Percentiles rank a stretch among this genome's conserved stretches.
phyloP scores from a whole-genome alignment of 2,888 invertebrate species.

The Liposcelis brunnea region DNA sequence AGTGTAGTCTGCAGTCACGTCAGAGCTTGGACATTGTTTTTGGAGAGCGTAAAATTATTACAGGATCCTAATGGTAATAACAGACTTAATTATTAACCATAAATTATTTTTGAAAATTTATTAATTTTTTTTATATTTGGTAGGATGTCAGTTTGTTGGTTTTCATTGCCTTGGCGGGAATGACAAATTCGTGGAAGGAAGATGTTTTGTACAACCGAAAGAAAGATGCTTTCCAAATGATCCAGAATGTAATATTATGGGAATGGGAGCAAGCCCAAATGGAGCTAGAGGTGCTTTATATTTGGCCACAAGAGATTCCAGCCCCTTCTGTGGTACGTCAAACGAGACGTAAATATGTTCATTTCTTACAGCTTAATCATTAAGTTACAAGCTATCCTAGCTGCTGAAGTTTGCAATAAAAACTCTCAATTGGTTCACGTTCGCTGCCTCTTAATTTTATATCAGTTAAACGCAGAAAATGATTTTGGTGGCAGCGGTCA shows the following conservation, averaged over 20 bases:
- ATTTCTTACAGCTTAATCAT: too few relatives aligned
- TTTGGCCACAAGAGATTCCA: constrained; percentile 30
- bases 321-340: constrained; percentile 35
- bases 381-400: neutral
- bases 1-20: constrained; percentile 39
- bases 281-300: constrained; percentile 35
- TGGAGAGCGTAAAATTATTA: constrained; percentile 29
- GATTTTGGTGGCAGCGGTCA: too few relatives aligned
- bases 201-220: constrained; percentile 32
- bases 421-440: neutral
- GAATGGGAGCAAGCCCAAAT: constrained; percentile 24
- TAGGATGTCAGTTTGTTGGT: constrained; percentile 33
- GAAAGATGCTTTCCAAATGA: constrained; percentile 12
- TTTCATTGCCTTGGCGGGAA: constrained; percentile 36
- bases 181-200: constrained; percentile 30
- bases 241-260: constrained; percentile 20
- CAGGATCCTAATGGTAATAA: constrained; percentile 5
- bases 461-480: constrained; percentile 3
- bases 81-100: neutral
- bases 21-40: constrained; percentile 34
- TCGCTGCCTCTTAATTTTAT: neutral
- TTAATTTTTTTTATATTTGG: too few relatives aligned
- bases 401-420: neutral
- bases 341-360: too few relatives aligned
- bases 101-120: neutral